Evolutionary conservation across 1,140 invertebrate species (phyloP).

Genomic region (Cyrtorhinus lividipennis): DNA sequence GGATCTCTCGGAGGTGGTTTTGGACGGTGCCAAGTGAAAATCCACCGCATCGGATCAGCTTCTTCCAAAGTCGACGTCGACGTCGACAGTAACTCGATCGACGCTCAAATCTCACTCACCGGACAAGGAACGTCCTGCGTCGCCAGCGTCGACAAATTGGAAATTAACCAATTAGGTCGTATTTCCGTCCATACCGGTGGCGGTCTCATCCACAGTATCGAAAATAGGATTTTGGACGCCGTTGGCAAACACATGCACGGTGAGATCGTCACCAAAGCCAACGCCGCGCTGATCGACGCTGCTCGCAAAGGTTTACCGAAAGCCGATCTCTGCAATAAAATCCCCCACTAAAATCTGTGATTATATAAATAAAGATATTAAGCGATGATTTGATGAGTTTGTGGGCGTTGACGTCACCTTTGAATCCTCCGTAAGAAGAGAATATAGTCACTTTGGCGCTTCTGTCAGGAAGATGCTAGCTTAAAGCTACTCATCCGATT

Average conservation of each 20-base stretch:
- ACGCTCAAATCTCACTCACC: constrained; percentile 9
- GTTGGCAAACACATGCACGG: not conserved
- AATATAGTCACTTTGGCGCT: too few relatives aligned
- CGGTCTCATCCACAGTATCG: constrained; percentile 14
- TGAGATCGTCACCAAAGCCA: not conserved
- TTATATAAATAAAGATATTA: not conserved
- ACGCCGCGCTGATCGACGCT: not conserved
- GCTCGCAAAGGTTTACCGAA: not conserved
- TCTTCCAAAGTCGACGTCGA: constrained; percentile 1
- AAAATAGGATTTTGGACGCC: constrained; percentile 10
- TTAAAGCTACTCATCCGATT: too few relatives aligned
- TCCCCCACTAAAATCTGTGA: constrained; percentile 12
- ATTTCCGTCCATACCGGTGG: constrained; percentile 16
- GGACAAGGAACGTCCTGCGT: constrained; percentile 1
- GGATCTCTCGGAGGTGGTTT: not conserved
- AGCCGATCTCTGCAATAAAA: constrained; percentile 11
- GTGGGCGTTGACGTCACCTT: not conserved
- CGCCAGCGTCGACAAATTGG: constrained; percentile 8
- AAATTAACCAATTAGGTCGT: not conserved
- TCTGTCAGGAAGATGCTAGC: too few relatives aligned
- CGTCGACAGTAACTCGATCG: constrained; percentile 13
- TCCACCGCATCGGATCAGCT: constrained; percentile 4
- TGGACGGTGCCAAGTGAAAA: constrained; percentile 8
- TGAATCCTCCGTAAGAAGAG: too few relatives aligned
- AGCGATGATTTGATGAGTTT: not conserved